Conservation (phyloP, 2,797 vertebrate species). For the Alauda arvensis region DNA sequence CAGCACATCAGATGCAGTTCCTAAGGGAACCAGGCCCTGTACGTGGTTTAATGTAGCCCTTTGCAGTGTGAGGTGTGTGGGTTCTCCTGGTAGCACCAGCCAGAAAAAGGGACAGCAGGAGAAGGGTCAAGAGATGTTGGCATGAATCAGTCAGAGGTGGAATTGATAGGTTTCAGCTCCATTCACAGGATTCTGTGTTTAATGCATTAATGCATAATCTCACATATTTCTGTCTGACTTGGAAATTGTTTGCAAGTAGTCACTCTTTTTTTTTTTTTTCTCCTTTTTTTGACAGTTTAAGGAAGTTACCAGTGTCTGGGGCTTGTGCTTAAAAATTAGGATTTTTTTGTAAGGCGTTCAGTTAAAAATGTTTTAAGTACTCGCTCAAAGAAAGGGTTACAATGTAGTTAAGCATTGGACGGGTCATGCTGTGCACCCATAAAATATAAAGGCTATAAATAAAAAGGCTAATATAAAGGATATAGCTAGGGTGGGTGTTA, state of each 20-base stretch:
- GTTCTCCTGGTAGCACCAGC: background rate
- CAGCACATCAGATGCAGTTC: background rate
- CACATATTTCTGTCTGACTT: background rate
- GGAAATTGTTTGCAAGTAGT: background rate
- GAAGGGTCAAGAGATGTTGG: background rate
- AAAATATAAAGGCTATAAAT: background rate
- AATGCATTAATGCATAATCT: background rate
- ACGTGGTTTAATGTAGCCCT: fast-evolving
- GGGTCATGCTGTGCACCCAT: background rate
- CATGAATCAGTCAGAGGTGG: background rate
- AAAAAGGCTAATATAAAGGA: background rate
- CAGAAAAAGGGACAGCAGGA: background rate
- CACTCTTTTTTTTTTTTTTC: background rate
- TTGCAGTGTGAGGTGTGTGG: background rate
- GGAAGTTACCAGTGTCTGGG: background rate
- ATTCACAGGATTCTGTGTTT: background rate
- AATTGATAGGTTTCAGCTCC: background rate
- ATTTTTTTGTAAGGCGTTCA: background rate
- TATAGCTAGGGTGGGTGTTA: background rate
- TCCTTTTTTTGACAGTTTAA: background rate
- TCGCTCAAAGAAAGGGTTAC: background rate
- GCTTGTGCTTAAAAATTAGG: background rate
- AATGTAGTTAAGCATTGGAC: background rate
- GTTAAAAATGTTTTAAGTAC: background rate
- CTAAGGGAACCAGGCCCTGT: background rate